phyloP scores from a whole-genome alignment of 2,797 vertebrate species.

The Denticeps clupeoides region DNA sequence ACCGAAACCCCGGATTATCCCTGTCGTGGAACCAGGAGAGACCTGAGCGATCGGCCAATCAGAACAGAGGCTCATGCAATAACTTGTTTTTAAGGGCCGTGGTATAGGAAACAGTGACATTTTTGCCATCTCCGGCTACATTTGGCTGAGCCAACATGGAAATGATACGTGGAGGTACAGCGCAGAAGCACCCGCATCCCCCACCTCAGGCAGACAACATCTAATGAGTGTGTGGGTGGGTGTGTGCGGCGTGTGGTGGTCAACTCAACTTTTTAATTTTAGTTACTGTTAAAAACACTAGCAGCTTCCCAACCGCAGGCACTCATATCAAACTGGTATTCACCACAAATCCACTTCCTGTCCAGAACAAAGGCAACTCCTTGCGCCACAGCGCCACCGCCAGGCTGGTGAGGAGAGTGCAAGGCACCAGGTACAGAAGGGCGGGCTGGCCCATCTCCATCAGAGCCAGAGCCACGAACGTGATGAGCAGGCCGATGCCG shows the following conservation, averaged over 20 bases:
- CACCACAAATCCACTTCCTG: slow-evolving; percentile 97
- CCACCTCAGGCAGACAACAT: slow-evolving; percentile 35
- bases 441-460: slow-evolving; percentile 94
- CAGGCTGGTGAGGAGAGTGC: slow-evolving; percentile 81
- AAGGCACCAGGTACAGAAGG: slow-evolving; percentile 93
- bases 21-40: too few species aligned
- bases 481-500: slow-evolving; percentile 87
- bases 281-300: slow-evolving; percentile 67
- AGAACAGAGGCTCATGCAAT: too few species aligned
- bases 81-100: too few species aligned
- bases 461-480: slow-evolving; percentile 84
- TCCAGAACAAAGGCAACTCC: slow-evolving; percentile 90
- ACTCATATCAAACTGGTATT: slow-evolving; percentile 98
- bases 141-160: too few species aligned
- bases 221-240: slow-evolving; percentile 36
- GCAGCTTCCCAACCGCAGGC: slow-evolving; percentile 53
- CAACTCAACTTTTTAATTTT: slow-evolving; percentile 89
- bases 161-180: slow-evolving; percentile 18
- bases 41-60: too few species aligned
- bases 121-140: too few species aligned
- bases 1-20: too few species aligned
- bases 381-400: slow-evolving; percentile 80
- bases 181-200: slow-evolving; percentile 32
- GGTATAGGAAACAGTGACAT: too few species aligned
- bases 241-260: too few species aligned